Evolutionary conservation across 2,888 invertebrate species (phyloP).

Genomic region (Torymus aiolomorphi): DNA sequence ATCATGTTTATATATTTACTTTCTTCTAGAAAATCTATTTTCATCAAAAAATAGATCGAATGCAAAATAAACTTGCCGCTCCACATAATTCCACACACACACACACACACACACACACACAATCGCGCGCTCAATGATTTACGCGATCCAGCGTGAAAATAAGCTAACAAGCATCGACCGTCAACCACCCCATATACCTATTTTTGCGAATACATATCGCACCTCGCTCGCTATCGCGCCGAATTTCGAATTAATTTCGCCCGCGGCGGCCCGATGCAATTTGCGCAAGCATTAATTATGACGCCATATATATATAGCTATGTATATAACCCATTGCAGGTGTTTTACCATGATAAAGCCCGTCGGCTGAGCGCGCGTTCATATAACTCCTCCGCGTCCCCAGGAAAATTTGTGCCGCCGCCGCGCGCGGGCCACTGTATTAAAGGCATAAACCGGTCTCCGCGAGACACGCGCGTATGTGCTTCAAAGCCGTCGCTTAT

Average conservation of each 20-base stretch:
- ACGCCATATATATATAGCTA: not conserved
- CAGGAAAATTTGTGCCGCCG: conserved; percentile 21
- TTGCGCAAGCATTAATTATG: conserved; percentile 35
- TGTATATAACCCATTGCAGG: not conserved
- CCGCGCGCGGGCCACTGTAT: not conserved
- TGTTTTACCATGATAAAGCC: conserved; percentile 30
- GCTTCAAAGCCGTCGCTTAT: conserved; percentile 7
- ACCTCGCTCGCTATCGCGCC: not conserved
- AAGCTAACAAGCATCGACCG: no score
- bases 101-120: no score
- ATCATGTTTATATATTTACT: no score
- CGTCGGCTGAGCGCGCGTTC: not conserved
- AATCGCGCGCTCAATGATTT: no score
- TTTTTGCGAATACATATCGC: not conserved
- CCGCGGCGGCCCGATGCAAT: conserved; percentile 1
- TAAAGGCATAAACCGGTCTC: conserved; percentile 21
- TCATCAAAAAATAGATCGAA: no score
- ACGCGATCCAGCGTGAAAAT: no score
- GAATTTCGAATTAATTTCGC: conserved; percentile 40
- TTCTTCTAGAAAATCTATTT: no score
- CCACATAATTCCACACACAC: no score
- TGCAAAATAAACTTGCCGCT: no score
- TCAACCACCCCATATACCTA: no score
- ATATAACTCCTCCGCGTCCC: no score
- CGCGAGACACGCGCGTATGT: not conserved